Conservation (phyloP, 2,888 invertebrate species). For the Dolichopus griseipennis region DNA sequence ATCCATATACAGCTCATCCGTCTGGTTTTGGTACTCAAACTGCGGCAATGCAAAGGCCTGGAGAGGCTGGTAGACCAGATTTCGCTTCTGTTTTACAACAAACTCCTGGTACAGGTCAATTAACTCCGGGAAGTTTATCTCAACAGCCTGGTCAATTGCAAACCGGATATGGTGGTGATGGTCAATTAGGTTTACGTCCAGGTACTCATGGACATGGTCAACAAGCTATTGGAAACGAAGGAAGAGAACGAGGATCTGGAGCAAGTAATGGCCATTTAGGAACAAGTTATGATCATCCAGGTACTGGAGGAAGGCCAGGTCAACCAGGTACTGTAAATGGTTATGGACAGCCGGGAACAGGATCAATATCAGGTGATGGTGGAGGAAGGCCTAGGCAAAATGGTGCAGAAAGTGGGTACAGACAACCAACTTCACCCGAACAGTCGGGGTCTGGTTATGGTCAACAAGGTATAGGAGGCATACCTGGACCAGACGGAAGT, state of each 20-base stretch:
- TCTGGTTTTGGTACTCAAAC: neutral
- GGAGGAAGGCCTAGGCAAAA: neutral
- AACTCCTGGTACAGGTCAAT: neutral
- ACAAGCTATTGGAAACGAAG: neutral
- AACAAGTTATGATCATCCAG: constrained; percentile 3
- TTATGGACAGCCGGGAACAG: neutral
- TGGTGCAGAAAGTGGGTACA: neutral
- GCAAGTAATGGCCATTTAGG: neutral
- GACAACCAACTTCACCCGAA: neutral
- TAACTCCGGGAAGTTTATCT: neutral
- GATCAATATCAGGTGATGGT: neutral
- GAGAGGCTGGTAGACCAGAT: neutral
- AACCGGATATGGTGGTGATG: neutral
- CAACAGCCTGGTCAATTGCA: neutral
- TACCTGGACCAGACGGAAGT: neutral
- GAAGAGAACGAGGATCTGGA: neutral
- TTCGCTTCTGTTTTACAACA: neutral
- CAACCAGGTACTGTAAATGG: constrained; percentile 10
- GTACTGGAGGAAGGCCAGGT: neutral
- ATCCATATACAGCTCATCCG: constrained; percentile 15
- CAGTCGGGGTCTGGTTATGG: neutral
- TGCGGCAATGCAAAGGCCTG: neutral
- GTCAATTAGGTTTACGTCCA: neutral
- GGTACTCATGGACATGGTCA: neutral
- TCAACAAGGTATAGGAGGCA: neutral